Percentiles rank a stretch among this genome's conserved stretches.
Conservation (phyloP, 2,888 invertebrate species). For the Tenthredo mesomela region DNA sequence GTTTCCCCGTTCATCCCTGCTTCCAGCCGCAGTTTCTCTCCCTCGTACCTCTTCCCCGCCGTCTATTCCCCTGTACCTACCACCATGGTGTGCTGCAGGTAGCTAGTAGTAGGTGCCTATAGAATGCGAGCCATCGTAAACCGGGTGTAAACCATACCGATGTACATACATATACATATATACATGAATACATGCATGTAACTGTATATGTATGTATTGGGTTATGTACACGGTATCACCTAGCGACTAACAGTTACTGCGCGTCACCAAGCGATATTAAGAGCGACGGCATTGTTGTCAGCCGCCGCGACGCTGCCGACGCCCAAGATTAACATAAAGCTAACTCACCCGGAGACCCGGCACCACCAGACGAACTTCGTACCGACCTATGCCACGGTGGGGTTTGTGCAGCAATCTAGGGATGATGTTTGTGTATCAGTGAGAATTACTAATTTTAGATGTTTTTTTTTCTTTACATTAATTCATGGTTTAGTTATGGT, state of each 20-base stretch:
- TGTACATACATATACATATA: background rate
- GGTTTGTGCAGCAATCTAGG: background rate
- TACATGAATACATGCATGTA: background rate
- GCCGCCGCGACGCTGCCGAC: conserved; percentile 71
- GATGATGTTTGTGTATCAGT: no score
- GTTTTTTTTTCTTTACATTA: background rate
- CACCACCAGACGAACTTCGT: conserved; percentile 55
- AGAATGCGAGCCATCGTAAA: conserved; percentile 52
- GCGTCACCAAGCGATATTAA: conserved; percentile 75
- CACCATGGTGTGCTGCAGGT: conserved; percentile 18
- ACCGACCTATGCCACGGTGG: background rate
- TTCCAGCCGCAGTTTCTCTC: conserved; percentile 28
- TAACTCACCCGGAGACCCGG: conserved; percentile 66
- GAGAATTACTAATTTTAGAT: no score
- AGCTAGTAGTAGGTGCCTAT: conserved; percentile 4
- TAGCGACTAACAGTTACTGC: conserved; percentile 56
- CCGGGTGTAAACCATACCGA: conserved; percentile 61
- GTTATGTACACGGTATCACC: conserved; percentile 33
- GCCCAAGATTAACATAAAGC: conserved; percentile 73
- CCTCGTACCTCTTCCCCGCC: conserved; percentile 31
- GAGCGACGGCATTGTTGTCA: conserved; percentile 74
- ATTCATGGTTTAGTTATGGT: no score
- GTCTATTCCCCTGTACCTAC: conserved; percentile 9
- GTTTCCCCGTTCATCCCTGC: conserved; percentile 16
- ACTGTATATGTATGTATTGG: background rate